These are phyloP conservation scores for Drosophila formosana DNA, from an alignment of 2,888 invertebrate genomes.

Conservation along the genomic window DNA sequence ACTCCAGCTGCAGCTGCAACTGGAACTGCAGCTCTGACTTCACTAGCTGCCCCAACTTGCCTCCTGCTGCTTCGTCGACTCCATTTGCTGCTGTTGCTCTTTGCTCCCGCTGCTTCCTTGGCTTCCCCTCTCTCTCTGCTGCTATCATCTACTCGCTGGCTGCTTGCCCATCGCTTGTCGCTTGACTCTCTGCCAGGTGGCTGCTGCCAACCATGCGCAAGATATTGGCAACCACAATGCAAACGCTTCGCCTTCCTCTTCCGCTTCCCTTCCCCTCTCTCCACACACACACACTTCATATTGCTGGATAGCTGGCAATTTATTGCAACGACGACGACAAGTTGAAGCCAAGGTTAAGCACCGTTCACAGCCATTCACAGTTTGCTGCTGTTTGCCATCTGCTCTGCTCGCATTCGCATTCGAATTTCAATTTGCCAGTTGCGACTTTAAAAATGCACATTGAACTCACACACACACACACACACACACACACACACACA, in stretches of 20 bases:
- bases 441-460: constrained; percentile 8
- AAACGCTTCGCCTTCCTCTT: constrained; percentile 28
- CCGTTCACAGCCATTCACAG: constrained; percentile 27
- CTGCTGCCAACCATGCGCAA: constrained; percentile 55
- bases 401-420: background rate
- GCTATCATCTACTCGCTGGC: constrained; percentile 1
- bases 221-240: constrained; percentile 65
- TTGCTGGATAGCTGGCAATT: constrained; percentile 57
- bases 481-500: background rate
- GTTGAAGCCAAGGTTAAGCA: constrained; percentile 46
- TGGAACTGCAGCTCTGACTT: background rate
- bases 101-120: no score
- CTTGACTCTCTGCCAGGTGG: constrained; percentile 26
- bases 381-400: constrained; percentile 13
- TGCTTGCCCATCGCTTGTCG: constrained; percentile 19
- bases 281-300: constrained; percentile 50
- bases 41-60: background rate
- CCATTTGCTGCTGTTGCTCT: background rate
- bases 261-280: background rate
- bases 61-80: background rate
- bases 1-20: background rate
- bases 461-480: background rate
- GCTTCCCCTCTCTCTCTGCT: background rate
- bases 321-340: constrained; percentile 46
- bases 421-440: constrained; percentile 1